Percentiles rank a stretch among this genome's conserved stretches.
Evolutionary conservation across 2,797 vertebrate genomes (phyloP).

Genomic region (Natrix natrix): DNA sequence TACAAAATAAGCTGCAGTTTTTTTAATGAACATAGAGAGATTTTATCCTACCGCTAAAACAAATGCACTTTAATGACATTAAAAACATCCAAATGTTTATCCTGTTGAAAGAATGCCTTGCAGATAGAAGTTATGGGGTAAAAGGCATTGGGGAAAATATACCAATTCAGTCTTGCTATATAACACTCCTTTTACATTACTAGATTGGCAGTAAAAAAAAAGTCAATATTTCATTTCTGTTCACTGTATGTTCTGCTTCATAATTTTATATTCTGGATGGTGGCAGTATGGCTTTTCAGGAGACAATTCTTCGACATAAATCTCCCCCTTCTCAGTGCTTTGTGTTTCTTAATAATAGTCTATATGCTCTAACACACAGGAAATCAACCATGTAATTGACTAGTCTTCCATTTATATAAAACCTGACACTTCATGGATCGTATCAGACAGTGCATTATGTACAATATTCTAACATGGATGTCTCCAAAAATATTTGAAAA

Average conservation of each 20-base stretch:
- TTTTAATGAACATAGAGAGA: background rate
- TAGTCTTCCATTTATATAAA: slow-evolving; percentile 56
- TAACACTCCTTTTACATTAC: background rate
- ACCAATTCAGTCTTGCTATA: background rate
- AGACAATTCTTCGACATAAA: background rate
- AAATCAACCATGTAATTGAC: slow-evolving; percentile 61
- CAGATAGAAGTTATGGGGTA: background rate
- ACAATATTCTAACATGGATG: slow-evolving; percentile 25
- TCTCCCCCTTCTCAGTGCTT: slow-evolving; percentile 7
- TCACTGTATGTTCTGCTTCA: background rate
- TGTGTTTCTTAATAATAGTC: slow-evolving; percentile 46
- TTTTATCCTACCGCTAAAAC: background rate
- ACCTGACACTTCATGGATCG: slow-evolving; percentile 35
- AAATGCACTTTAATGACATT: background rate
- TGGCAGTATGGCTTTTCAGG: background rate
- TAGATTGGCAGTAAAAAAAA: background rate
- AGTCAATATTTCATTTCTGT: background rate
- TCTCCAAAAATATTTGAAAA: background rate
- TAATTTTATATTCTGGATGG: background rate
- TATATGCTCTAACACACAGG: slow-evolving; percentile 49
- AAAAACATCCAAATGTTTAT: background rate
- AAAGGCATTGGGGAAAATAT: background rate
- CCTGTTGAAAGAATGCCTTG: background rate
- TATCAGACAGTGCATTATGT: slow-evolving; percentile 39
- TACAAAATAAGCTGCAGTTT: background rate